A percentile compares a stretch with the other conserved stretches of the same genome.
phyloP scores from a whole-genome alignment of 2,797 vertebrate genomes.

The Chelon labrosus region DNA sequence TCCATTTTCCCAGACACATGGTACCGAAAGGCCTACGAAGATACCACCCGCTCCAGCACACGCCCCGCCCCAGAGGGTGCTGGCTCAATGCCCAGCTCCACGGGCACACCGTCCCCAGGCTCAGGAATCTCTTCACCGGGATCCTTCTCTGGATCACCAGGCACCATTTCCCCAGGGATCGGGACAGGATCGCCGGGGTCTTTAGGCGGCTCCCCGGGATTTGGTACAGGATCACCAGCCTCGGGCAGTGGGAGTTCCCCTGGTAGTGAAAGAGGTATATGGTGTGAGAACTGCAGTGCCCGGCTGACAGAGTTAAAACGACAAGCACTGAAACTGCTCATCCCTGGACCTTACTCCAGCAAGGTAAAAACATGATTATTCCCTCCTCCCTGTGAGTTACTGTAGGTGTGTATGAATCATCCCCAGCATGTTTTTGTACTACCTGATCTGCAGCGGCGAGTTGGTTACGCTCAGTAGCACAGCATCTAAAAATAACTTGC shows the following conservation, averaged over 20 bases:
- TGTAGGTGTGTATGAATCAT: constrained; percentile 3
- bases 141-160: constrained; percentile 93
- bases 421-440: neutral
- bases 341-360: constrained; percentile 92
- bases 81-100: constrained; percentile 94
- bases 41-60: constrained; percentile 85
- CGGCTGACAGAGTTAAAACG: constrained; percentile 95
- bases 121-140: constrained; percentile 96
- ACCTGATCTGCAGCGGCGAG: constrained; percentile 5
- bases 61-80: constrained; percentile 95
- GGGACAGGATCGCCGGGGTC: constrained; percentile 95
- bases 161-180: constrained; percentile 93
- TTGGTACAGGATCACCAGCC: constrained; percentile 94
- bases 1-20: constrained; percentile 95
- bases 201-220: constrained; percentile 94
- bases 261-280: constrained; percentile 93
- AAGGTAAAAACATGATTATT: constrained; percentile 86
- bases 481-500: constrained; percentile 42
- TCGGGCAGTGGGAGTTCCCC: constrained; percentile 97
- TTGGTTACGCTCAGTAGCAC: constrained; percentile 3
- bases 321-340: constrained; percentile 93
- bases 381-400: constrained; percentile 4
- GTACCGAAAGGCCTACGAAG: constrained; percentile 95
- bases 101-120: constrained; percentile 93
- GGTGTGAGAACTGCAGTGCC: constrained; percentile 97